Base-by-base conservation (phyloP, 2,888 invertebrate species). In the Agrochola lota region DNA sequence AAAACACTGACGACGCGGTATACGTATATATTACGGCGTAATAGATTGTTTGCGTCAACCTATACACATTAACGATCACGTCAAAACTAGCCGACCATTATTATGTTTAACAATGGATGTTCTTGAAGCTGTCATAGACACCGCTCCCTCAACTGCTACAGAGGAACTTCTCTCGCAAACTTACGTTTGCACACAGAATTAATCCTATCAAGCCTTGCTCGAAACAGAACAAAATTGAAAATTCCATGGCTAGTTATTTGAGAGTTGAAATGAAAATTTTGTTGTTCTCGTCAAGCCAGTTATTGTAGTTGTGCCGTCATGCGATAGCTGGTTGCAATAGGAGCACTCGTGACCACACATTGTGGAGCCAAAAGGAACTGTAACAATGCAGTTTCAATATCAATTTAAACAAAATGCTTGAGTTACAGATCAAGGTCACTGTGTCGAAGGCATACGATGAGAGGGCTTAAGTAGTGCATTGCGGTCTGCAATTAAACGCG, bases 271-370 rank as follows among this genome's bases (percentile, higher is more conserved):
- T 63, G 17, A 49, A 55, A 75, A 49, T n/a, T 78, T 80, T 15
- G 64, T 81, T 74, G 35, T 66, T 81, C 77, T 73, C 74, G 73
- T 83, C 73, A 83, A 77, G 83, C 64, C 63, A 77, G 88, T 83
- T 83, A 87, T 89, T 90, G 89, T 91, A 85, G 80, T 85, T 87
- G 85, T 71, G 85, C 84, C 74, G 86, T 86, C 88, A 88, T 91
- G 90, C 90, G 87, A 84, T 85, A 81, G 77, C 74, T 87, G 82
- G 83, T 78, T 83, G 89, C 88, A 90, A 89, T 86, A 86, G 83
- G 69, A 81, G 74, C 60, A 72, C 49, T 77, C 71, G 72, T 77
- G 78, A 77, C 76, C 74, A 71, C 76, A 79, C 64, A 83, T 46
- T 77, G 78, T 77, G 57, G 52, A 77, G 66, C 43, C 68, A 64